A percentile compares a stretch with the other conserved stretches of the same genome.
Evolutionary conservation across 2,888 invertebrate species (phyloP).

Genomic region (Busseola fusca): DNA sequence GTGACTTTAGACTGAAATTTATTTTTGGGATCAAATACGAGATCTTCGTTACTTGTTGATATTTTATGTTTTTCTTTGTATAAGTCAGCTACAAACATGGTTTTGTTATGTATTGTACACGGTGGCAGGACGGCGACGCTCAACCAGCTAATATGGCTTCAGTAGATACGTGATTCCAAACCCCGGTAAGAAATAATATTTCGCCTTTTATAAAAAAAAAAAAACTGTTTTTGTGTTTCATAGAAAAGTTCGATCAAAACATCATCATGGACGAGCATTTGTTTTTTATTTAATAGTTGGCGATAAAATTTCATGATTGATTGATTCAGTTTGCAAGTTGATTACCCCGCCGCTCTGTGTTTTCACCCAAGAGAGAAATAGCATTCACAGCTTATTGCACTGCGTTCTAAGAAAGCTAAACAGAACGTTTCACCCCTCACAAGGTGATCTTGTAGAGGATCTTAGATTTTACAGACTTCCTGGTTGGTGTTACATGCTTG

Average conservation of each 20-base stretch:
- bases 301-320: background rate
- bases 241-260: background rate
- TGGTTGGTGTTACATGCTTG: background rate
- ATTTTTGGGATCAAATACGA: background rate
- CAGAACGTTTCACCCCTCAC: constrained; percentile 20
- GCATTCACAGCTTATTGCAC: background rate
- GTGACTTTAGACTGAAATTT: background rate
- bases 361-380: background rate
- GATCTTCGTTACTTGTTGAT: background rate
- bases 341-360: background rate
- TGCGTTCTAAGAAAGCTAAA: constrained; percentile 8
- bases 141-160: background rate
- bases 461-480: constrained; percentile 13
- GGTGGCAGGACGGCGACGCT: background rate
- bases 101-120: background rate
- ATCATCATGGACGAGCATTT: background rate
- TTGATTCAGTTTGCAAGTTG: background rate
- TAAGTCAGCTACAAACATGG: background rate
- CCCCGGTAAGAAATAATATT: no score
- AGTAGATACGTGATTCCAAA: background rate
- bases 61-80: background rate
- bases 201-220: background rate
- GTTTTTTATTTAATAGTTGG: no score
- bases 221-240: background rate
- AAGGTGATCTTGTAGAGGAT: constrained; percentile 7